phyloP scores from a whole-genome alignment of 1,140 invertebrate species.

The Habropoda laboriosa region DNA sequence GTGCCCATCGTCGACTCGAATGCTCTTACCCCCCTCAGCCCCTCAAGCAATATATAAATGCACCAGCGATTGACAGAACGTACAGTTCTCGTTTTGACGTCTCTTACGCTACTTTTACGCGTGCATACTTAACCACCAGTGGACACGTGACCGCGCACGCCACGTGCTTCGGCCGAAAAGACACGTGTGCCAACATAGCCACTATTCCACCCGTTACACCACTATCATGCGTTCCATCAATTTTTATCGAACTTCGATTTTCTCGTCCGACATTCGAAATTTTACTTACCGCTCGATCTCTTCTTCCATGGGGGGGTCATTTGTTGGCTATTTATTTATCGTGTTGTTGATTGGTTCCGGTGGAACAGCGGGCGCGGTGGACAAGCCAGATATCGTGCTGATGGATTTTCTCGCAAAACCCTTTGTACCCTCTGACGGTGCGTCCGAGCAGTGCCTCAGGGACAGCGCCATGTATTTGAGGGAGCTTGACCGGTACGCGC shows the following conservation, averaged over 20 bases:
- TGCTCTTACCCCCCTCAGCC: slow-evolving; percentile 56
- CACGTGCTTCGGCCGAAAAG: slow-evolving; percentile 28
- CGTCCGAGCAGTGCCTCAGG: slow-evolving; percentile 57
- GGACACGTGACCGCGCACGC: slow-evolving; percentile 19
- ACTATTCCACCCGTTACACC: not conserved
- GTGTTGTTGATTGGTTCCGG: not conserved
- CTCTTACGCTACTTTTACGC: slow-evolving; percentile 44
- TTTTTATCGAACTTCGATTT: no score
- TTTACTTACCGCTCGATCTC: no score
- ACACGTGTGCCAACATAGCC: slow-evolving; percentile 2
- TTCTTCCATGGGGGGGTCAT: not conserved
- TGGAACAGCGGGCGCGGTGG: not conserved
- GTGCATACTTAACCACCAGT: not conserved
- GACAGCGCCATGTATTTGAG: slow-evolving; percentile 65
- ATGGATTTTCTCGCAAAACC: slow-evolving; percentile 60
- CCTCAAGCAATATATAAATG: slow-evolving; percentile 70
- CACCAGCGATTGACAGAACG: slow-evolving; percentile 67
- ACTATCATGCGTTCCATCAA: not conserved
- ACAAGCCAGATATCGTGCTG: slow-evolving; percentile 63
- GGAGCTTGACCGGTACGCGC: slow-evolving; percentile 61
- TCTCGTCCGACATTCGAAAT: no score
- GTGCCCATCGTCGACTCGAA: slow-evolving; percentile 42
- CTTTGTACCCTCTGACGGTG: slow-evolving; percentile 57
- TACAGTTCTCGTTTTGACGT: slow-evolving; percentile 61
- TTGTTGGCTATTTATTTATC: not conserved